A percentile compares a stretch with the other conserved stretches of the same genome.
Conservation (phyloP, 2,113 vertebrate genomes). For the Mesitornis unicolor region DNA sequence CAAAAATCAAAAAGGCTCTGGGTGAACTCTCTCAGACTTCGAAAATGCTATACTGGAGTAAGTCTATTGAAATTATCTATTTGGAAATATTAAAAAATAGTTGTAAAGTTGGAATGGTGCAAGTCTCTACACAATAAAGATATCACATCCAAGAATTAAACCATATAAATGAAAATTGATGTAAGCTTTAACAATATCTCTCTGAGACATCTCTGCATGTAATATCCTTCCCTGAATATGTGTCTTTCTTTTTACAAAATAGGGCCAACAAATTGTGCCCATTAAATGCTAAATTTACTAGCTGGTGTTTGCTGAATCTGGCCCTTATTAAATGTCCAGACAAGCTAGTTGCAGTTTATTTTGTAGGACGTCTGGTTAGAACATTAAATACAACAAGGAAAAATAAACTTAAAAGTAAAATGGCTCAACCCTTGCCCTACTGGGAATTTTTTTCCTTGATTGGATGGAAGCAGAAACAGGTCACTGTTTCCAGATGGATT, state of each 20-base stretch:
- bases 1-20: background rate
- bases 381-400: constrained; percentile 55
- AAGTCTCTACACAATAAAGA: background rate
- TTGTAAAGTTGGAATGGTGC: background rate
- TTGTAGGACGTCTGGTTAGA: constrained; percentile 61
- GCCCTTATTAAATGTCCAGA: constrained; percentile 66
- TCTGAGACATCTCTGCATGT: background rate
- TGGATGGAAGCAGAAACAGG: constrained; percentile 11
- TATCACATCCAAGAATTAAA: background rate
- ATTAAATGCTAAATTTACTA: constrained; percentile 57
- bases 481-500: constrained; percentile 60
- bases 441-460: constrained; percentile 32
- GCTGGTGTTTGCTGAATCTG: constrained; percentile 56
- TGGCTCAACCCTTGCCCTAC: constrained; percentile 23
- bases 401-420: constrained; percentile 66
- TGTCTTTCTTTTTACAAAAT: constrained; percentile 9
- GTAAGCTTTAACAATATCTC: background rate
- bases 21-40: background rate
- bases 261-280: background rate
- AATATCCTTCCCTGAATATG: background rate
- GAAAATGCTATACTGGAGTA: background rate
- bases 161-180: background rate
- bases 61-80: background rate
- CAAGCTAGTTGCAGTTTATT: constrained; percentile 64
- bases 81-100: background rate